Base-by-base conservation (phyloP, 1,140 invertebrate genomes). In the Drosophila trapezifrons region DNA sequence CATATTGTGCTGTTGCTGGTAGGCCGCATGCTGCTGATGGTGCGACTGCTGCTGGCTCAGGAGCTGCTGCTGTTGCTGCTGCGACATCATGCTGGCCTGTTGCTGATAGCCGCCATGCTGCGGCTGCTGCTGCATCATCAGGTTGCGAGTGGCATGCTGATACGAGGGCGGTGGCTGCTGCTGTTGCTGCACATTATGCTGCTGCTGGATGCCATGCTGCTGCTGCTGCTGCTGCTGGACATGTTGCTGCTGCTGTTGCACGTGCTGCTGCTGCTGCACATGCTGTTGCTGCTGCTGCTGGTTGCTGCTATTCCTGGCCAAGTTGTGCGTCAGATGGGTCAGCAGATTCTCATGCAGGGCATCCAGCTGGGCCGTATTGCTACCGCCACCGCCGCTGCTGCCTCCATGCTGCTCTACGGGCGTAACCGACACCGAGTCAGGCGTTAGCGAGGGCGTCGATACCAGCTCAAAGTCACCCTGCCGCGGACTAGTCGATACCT, bases 291-390 rank as follows among this genome's bases (percentile, higher is more conserved):
- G 38, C 42, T 25, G 51, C 46, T 49, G 22, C 18, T 47, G 42
- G 29, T 51, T 65, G 49, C 47, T 67, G 65, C 59, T 32, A 8
- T 42, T 77, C 46, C 93, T 75, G 63, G 84, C 76, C 54, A 93
- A 90, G n/a, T 83, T 92, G 72, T 92, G 93, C 91, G 86, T 94
- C 89, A 93, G 94, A 90, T 94, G 91, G 27, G 81, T 86, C 56
- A 95, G 79, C 10, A 91, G 55, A 60, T 76, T 90, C 67, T 96
- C 95, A 17, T 96, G 95, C 71, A 96, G 93, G 4, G 95, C 94
- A 80, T 96, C 95, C 32, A 96, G 10, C 8, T 91, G 80, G 0
- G 65, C 45, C 0, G 35, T 35, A 13, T 72, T 62, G 22, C 22
- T 52, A 40, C 25, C 9, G 15, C 10, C 13, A 0, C 9, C 13